Conservation (phyloP, 2,888 invertebrate genomes). For the Ryuthela nishihirai region DNA sequence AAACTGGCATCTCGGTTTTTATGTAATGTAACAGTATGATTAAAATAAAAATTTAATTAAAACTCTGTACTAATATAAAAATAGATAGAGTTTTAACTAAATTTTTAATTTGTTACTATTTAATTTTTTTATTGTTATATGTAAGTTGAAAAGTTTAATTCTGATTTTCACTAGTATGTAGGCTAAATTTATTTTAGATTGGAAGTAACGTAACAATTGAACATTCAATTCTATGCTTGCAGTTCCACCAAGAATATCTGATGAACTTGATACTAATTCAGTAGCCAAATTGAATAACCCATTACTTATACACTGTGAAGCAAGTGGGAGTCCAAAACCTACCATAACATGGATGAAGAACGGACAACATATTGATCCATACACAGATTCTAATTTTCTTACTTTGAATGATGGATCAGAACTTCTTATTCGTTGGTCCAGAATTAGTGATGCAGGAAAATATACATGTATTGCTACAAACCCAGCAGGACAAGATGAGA, state of each 20-base stretch:
- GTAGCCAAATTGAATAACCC: slow-evolving; percentile 14
- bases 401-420: slow-evolving; percentile 19
- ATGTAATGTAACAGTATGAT: no score
- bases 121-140: background rate
- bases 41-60: no score
- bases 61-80: background rate
- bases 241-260: slow-evolving; percentile 24
- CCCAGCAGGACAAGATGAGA: slow-evolving; percentile 57
- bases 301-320: slow-evolving; percentile 49
- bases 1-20: no score
- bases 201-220: background rate
- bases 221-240: background rate
- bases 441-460: slow-evolving; percentile 47
- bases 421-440: slow-evolving; percentile 10
- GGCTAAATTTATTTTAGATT: background rate
- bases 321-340: slow-evolving; percentile 56
- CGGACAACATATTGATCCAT: slow-evolving; percentile 40
- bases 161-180: background rate
- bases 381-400: slow-evolving; percentile 26
- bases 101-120: background rate
- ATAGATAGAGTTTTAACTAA: background rate
- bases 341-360: slow-evolving; percentile 48
- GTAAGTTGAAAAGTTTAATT: background rate
- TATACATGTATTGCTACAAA: slow-evolving; percentile 62
- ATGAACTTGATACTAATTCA: slow-evolving; percentile 2